Percentiles rank a stretch among this genome's conserved stretches.
phyloP scores from a whole-genome alignment of 2,888 invertebrate genomes.

The Conchocele bisecta region DNA sequence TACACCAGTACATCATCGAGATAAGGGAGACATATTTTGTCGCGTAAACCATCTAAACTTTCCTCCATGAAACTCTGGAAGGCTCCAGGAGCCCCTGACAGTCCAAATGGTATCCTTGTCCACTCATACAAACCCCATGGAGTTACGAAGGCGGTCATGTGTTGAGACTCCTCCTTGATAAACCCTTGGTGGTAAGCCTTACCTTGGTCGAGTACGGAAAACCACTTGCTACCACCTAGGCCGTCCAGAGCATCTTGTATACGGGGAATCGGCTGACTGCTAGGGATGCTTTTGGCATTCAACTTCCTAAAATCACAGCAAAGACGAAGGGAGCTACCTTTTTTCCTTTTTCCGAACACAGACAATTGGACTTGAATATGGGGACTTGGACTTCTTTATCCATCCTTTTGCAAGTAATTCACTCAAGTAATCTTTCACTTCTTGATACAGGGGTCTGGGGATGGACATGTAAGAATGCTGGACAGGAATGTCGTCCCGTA shows the following conservation, averaged over 20 bases:
- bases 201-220: slow-evolving; percentile 51
- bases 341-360: slow-evolving; percentile 53
- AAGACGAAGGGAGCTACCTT: slow-evolving; percentile 44
- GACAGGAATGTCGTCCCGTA: slow-evolving; percentile 51
- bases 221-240: slow-evolving; percentile 44
- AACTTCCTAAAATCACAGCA: slow-evolving; percentile 50
- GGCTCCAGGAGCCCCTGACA: slow-evolving; percentile 44
- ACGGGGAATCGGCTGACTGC: slow-evolving; percentile 46
- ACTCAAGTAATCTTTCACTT: slow-evolving; percentile 57
- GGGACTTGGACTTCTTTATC: slow-evolving; percentile 36
- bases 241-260: slow-evolving; percentile 53
- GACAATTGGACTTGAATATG: slow-evolving; percentile 48
- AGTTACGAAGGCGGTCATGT: slow-evolving; percentile 50
- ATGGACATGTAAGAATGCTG: slow-evolving; percentile 43
- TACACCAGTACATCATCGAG: slow-evolving; percentile 56
- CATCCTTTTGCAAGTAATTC: slow-evolving; percentile 42
- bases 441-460: slow-evolving; percentile 49
- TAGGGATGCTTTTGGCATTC: slow-evolving; percentile 42
- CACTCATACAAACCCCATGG: slow-evolving; percentile 54
- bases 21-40: slow-evolving; percentile 47
- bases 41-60: slow-evolving; percentile 29
- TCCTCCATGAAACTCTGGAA: slow-evolving; percentile 52
- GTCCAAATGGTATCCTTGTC: slow-evolving; percentile 49
- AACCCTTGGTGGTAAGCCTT: slow-evolving; percentile 61
- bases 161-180: slow-evolving; percentile 31